Percentiles rank a stretch among this genome's conserved stretches.
Evolutionary conservation across 1,140 invertebrate species (phyloP).

Genomic region (Zaprionus nigranus): DNA sequence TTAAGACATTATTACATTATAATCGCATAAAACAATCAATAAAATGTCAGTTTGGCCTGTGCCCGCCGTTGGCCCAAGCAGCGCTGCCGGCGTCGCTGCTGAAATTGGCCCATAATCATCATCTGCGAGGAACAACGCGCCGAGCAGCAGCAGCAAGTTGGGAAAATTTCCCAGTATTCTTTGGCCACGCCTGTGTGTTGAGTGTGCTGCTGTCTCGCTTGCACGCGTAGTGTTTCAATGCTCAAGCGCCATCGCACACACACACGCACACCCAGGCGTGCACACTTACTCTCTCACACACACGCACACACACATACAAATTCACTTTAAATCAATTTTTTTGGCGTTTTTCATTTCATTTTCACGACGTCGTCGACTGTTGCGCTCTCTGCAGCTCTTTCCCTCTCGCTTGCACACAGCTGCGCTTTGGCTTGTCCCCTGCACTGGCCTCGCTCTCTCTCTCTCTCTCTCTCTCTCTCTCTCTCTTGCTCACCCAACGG

Average conservation of each 20-base stretch:
- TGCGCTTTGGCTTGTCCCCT: neutral
- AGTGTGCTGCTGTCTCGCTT: conserved; percentile 46
- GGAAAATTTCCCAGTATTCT: conserved; percentile 73
- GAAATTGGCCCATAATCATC: conserved; percentile 68
- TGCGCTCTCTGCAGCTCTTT: conserved; percentile 56
- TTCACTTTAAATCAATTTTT: conserved; percentile 83
- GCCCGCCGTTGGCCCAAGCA: conserved; percentile 21
- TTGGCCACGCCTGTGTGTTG: conserved; percentile 65
- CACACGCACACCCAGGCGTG: conserved; percentile 9
- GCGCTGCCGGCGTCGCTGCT: conserved; percentile 30
- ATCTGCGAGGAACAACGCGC: neutral
- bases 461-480: conserved; percentile 22
- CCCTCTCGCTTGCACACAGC: neutral
- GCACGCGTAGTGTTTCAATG: conserved; percentile 2
- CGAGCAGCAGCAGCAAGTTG: neutral
- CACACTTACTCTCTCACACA: conserved; percentile 7
- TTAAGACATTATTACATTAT: conserved; percentile 84
- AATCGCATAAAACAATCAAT: conserved; percentile 84
- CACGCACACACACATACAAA: conserved; percentile 57
- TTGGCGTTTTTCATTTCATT: conserved; percentile 81
- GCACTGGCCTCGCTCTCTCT: conserved; percentile 9
- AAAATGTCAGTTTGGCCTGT: conserved; percentile 70
- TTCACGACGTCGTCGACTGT: conserved; percentile 62
- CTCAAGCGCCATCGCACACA: neutral
- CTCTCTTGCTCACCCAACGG: neutral